phyloP scores from a whole-genome alignment of 2,888 invertebrate genomes.

The Sesamia inferens region DNA sequence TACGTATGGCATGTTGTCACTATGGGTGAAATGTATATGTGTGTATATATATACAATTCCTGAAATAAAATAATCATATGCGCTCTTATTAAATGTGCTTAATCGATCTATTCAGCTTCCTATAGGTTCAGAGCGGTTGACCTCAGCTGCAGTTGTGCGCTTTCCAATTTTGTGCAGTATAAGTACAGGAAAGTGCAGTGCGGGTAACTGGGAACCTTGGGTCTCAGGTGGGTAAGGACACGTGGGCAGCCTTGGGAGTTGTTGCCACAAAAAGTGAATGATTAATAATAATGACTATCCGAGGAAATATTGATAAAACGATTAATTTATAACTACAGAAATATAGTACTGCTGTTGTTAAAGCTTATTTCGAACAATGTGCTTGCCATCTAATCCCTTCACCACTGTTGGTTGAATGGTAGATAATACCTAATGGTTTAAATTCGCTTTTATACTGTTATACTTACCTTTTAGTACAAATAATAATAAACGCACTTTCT shows the following conservation, averaged over 20 bases:
- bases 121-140: slow-evolving; percentile 43
- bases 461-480: too few relatives aligned
- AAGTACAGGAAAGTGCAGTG: not conserved
- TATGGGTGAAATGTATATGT: too few relatives aligned
- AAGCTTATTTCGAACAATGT: not conserved
- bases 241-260: slow-evolving; percentile 11
- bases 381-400: too few relatives aligned
- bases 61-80: too few relatives aligned
- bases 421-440: too few relatives aligned
- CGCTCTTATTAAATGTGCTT: slow-evolving; percentile 1
- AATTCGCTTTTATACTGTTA: too few relatives aligned
- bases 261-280: not conserved
- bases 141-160: slow-evolving; percentile 46
- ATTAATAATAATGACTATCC: not conserved
- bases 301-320: slow-evolving; percentile 2
- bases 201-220: slow-evolving; percentile 37
- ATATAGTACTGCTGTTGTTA: not conserved
- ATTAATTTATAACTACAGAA: not conserved
- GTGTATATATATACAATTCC: too few relatives aligned
- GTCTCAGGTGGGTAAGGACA: not conserved
- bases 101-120: slow-evolving; percentile 33
- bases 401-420: too few relatives aligned
- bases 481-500: not conserved
- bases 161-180: slow-evolving; percentile 39
- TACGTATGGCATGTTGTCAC: too few relatives aligned